Evolutionary conservation across 2,113 vertebrate genomes (phyloP).

Genomic region (Halichoerus grypus): DNA sequence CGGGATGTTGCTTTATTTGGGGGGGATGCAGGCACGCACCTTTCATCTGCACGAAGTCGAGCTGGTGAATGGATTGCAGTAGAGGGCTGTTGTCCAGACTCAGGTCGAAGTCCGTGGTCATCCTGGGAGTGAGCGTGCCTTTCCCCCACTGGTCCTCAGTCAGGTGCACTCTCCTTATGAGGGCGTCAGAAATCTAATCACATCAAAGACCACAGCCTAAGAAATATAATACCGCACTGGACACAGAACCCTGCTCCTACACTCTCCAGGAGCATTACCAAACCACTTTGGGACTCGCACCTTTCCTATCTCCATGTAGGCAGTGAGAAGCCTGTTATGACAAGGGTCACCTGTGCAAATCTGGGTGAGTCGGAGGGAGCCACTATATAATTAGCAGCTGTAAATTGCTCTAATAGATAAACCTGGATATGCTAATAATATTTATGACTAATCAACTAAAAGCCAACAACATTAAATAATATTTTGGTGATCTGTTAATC

Average conservation of each 20-base stretch:
- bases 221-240: background rate
- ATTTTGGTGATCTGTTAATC: background rate
- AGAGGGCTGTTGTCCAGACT: constrained; percentile 97
- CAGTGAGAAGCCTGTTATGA: background rate
- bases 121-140: constrained; percentile 96
- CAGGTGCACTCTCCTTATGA: constrained; percentile 97
- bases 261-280: background rate
- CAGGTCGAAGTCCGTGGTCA: constrained; percentile 98
- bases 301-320: background rate
- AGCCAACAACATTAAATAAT: background rate
- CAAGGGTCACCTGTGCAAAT: background rate
- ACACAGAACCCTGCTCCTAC: rapidly evolving
- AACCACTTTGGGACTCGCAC: background rate
- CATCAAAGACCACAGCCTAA: constrained; percentile 74
- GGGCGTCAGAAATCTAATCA: constrained; percentile 96
- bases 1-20: rapidly evolving
- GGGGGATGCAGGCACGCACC: constrained; percentile 85
- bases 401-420: background rate
- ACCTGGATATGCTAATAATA: background rate
- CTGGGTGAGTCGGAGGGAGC: background rate
- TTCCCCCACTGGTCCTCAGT: constrained; percentile 99
- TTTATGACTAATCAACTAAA: background rate
- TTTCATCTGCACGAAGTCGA: constrained; percentile 99
- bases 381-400: background rate
- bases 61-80: constrained; percentile 98